Evolutionary conservation across 2,888 invertebrate genomes (phyloP).

Genomic region (Metallyticus violacea): DNA sequence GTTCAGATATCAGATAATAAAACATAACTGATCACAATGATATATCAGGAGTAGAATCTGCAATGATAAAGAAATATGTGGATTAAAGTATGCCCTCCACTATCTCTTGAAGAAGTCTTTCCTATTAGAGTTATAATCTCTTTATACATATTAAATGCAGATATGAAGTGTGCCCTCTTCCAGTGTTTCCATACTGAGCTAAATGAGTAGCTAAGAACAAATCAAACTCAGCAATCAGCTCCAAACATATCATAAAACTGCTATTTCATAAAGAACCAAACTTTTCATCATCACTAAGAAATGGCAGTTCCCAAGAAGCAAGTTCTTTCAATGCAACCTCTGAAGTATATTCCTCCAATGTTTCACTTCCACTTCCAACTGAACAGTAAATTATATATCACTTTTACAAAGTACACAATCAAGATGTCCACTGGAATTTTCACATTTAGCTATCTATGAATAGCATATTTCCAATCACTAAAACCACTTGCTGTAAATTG

Average conservation of each 20-base stretch:
- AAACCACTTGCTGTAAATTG: no score
- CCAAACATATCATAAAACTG: conserved; percentile 38
- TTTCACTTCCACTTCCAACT: background rate
- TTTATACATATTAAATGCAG: background rate
- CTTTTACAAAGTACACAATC: no score
- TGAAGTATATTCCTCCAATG: background rate
- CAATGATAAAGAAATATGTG: no score
- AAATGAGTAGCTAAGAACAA: conserved; percentile 39
- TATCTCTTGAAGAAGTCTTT: background rate
- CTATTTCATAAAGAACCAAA: conserved; percentile 37
- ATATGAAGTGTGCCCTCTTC: background rate
- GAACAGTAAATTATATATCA: no score
- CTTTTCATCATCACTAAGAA: conserved; percentile 38
- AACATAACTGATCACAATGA: background rate
- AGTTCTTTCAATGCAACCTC: conserved; percentile 34
- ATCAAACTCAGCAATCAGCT: conserved; percentile 40
- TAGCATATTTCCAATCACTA: no score
- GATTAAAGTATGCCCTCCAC: background rate
- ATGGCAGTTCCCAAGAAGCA: conserved; percentile 36
- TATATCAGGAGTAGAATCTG: background rate
- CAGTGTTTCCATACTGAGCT: conserved; percentile 33
- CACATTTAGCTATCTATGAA: no score
- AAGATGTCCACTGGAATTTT: no score
- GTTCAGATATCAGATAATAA: background rate
- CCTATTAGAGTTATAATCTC: background rate